Evolutionary conservation across 2,888 invertebrate genomes (phyloP), one percentile per base, ranked within the genome.

Genomic region (Adela reaumurella): DNA sequence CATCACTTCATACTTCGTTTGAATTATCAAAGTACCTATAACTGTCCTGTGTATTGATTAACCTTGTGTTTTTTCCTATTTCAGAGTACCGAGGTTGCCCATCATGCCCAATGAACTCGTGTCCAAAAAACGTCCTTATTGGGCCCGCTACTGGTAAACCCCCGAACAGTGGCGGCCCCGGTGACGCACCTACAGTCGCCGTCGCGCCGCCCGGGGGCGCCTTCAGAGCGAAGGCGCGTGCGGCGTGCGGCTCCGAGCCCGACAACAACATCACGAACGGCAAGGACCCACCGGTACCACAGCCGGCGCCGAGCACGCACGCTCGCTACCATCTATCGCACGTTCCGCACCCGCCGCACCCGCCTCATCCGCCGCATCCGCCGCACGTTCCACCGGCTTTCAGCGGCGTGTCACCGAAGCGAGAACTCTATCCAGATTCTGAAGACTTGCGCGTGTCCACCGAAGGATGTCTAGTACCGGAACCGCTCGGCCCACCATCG

Each of bases 91-190:
- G 76, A 58, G 82, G 84, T 77, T 92, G 93, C 78, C 90, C 92
- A n/a, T n/a, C n/a, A 63, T 93, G 92, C 84, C 91, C 92, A 81
- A 86, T 92, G 84, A 91, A 91, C 83, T 87, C 92, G 86, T 93
- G 92, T 93, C 91, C 93, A 93, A 93, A 93, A 94, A 94, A 94
- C 93, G 93, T 89, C 88, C 91, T 87, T 92, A 92, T 92, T 93
- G 93, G 93, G 87, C 92, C 92, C 90, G 92, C 90, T 92, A 92
- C 91, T 92, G 92, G 92, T 91, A 91, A 90, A 88, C 87, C 89
- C 89, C 92, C 91, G 85, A 80, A 83, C 77, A 80, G 84, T 80
- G 81, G 81, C 81, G 84, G 81, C 78, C 78, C 74, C 58, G 64
- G 61, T 56, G 74, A 74, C 67, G 63, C 67, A 45, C 62, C 67